phyloP scores from a whole-genome alignment of 2,113 vertebrate species.

The Machaerirhynchus nigripectus region DNA sequence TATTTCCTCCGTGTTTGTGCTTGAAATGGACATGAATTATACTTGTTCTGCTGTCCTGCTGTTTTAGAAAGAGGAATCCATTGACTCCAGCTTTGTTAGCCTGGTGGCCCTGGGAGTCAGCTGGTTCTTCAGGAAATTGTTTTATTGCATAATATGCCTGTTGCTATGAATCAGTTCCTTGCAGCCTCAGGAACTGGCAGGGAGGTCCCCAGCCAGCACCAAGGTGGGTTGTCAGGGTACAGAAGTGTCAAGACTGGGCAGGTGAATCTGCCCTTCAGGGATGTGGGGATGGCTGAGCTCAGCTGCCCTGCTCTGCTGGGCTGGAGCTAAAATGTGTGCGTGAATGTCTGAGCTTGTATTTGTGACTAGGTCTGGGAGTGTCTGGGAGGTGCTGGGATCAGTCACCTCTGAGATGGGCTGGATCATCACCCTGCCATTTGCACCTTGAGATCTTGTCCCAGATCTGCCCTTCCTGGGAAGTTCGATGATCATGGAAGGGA shows the following conservation, averaged over 20 bases:
- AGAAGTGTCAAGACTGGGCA: background rate
- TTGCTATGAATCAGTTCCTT: background rate
- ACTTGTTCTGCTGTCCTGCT: background rate
- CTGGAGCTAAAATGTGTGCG: background rate
- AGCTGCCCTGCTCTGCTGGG: background rate
- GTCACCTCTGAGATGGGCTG: background rate
- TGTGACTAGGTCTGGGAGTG: background rate
- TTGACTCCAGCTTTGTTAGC: background rate
- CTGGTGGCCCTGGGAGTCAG: background rate
- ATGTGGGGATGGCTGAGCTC: background rate
- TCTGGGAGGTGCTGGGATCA: background rate
- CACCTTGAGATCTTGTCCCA: background rate
- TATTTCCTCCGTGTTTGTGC: background rate
- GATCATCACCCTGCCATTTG: background rate
- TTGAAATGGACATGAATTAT: background rate
- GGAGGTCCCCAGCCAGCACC: background rate
- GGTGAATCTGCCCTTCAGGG: background rate
- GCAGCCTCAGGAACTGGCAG: background rate
- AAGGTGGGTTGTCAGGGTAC: background rate
- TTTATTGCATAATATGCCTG: background rate
- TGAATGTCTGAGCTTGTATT: background rate
- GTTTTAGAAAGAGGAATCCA: background rate
- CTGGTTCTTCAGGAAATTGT: background rate
- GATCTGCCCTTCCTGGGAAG: background rate
- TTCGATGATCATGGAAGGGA: rapidly evolving